These are phyloP conservation scores for Eupithecia dodoneata DNA, from an alignment of 2,888 invertebrate genomes.

Conservation along the genomic window DNA sequence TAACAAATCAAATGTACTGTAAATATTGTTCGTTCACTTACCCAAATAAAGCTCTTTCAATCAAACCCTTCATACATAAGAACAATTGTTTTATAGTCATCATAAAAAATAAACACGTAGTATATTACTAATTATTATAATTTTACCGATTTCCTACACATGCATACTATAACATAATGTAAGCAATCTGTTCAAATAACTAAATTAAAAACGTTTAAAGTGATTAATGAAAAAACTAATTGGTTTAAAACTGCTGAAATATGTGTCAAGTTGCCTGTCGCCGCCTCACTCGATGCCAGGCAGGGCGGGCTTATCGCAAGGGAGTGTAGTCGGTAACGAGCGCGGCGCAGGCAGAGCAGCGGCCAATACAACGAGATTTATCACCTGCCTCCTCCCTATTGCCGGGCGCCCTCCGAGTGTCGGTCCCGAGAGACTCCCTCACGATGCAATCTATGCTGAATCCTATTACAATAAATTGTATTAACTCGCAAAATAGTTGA, in stretches of 20 bases:
- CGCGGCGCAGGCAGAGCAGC: neutral
- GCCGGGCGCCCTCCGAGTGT: neutral
- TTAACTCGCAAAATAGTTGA: conserved; percentile 83
- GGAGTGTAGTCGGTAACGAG: neutral
- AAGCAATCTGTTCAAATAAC: too few species aligned
- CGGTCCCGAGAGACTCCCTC: conserved; percentile 76
- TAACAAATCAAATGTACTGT: neutral
- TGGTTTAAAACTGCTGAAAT: neutral
- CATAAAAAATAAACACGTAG: neutral
- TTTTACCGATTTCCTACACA: too few species aligned
- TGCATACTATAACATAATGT: too few species aligned
- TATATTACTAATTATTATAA: too few species aligned
- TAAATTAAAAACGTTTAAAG: too few species aligned
- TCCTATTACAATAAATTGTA: conserved; percentile 85
- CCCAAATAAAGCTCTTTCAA: neutral
- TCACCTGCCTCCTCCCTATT: neutral
- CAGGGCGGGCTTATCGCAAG: neutral
- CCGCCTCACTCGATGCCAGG: too few species aligned
- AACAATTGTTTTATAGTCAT: neutral
- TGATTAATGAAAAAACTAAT: too few species aligned
- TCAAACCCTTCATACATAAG: neutral
- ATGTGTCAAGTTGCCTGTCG: neutral
- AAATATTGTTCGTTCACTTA: neutral
- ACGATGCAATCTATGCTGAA: conserved; percentile 84
- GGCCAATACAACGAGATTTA: neutral